phyloP scores from a whole-genome alignment of 1,140 invertebrate genomes.

The Alviniconcha marisindica region DNA sequence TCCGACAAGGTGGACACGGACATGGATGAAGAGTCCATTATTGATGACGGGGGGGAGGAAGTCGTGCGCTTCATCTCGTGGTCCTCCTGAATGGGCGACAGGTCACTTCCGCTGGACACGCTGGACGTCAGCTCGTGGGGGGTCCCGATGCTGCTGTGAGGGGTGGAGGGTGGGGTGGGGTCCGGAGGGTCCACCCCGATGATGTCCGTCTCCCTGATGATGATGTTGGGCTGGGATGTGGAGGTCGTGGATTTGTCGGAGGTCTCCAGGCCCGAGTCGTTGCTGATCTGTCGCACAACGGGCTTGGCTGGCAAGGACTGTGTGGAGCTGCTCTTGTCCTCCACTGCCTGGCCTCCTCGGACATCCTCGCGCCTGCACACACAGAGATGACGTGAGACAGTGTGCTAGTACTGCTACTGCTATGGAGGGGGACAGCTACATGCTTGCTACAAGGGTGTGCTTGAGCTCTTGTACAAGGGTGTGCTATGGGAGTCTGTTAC shows the following conservation, averaged over 20 bases:
- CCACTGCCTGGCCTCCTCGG: conserved; percentile 37
- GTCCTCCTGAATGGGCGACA: conserved; percentile 41
- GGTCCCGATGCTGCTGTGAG: conserved; percentile 28
- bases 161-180: conserved; percentile 41
- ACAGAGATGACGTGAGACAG: too few species aligned
- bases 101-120: conserved; percentile 25
- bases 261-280: conserved; percentile 50
- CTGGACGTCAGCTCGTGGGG: conserved; percentile 46
- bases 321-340: conserved; percentile 74
- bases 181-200: conserved; percentile 45
- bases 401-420: too few species aligned
- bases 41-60: conserved; percentile 26
- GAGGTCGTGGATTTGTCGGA: conserved; percentile 61
- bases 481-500: too few species aligned
- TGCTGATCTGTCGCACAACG: conserved; percentile 44
- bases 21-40: conserved; percentile 24
- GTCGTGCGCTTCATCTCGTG: conserved; percentile 3
- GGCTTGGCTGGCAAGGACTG: conserved; percentile 27
- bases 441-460: too few species aligned
- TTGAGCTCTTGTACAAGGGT: too few species aligned
- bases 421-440: too few species aligned
- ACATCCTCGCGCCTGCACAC: conserved; percentile 39
- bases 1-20: conserved; percentile 27
- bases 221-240: conserved; percentile 65
- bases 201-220: conserved; percentile 54